Percentiles rank a stretch among this genome's conserved stretches.
Conservation (phyloP, 2,888 invertebrate genomes). For the Syritta pipiens region DNA sequence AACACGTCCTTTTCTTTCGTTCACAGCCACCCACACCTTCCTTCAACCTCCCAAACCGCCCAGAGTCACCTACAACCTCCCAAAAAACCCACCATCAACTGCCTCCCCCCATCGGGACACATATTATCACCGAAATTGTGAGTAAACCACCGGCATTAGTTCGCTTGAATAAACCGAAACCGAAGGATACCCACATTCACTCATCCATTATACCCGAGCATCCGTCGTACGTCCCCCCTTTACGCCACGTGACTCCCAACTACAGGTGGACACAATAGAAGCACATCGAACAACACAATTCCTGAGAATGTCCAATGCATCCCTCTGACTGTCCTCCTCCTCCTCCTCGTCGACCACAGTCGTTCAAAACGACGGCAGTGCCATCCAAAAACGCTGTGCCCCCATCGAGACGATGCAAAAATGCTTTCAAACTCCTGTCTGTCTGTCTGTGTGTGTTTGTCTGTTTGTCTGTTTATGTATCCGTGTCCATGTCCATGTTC, state of each 20-base stretch:
- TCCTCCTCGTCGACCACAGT: neutral
- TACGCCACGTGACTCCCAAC: neutral
- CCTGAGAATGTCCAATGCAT: neutral
- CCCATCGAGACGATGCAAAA: slow-evolving; percentile 1
- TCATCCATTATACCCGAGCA: neutral
- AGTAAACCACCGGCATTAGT: slow-evolving; percentile 9
- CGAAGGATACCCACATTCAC: neutral
- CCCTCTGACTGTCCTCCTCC: neutral
- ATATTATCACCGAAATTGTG: neutral
- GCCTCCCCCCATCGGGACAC: no score
- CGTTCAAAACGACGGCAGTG: neutral
- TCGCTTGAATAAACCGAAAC: neutral
- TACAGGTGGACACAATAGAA: neutral
- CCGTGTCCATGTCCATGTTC: neutral
- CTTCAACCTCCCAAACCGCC: no score
- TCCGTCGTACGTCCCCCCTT: neutral
- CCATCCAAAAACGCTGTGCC: neutral
- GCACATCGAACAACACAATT: neutral
- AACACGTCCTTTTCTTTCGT: no score
- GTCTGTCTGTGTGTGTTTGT: neutral
- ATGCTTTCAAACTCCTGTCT: neutral
- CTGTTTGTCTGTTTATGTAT: neutral
- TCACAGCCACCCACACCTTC: no score
- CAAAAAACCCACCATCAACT: no score
- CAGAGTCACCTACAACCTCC: no score